Evolutionary conservation across 2,888 invertebrate species (phyloP), one percentile per base, ranked within the genome.

Genomic region (Papilio gigon): DNA sequence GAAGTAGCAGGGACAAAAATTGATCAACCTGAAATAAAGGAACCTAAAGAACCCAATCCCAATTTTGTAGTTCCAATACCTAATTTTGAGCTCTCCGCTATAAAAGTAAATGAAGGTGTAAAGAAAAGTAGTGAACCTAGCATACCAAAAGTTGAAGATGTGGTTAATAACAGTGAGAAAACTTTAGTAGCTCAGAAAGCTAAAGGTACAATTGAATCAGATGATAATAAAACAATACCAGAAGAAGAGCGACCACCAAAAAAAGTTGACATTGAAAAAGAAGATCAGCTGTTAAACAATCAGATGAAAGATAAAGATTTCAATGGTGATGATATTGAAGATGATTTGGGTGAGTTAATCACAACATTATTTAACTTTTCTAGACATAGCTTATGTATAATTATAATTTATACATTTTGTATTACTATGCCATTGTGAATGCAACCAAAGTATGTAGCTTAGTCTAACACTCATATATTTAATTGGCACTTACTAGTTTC

Each of bases 231-330:
- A 42, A 66, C 69, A 27, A n/a, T 68, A 20, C 42, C 65, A 25
- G 62, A 71, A 30, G 71, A 74, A 53, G 68, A 74, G 56, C 71
- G 62, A 20, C 73, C 72, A 11, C 61, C 70, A 0, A 67, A 73
- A 44, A 72, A 75, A 70, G 65, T 70, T 68, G 73, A 75, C 50
- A 59, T 71, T 37, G 70, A 73, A 67, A 70, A 73, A 70, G 70
- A 58, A 22, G 69, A 72, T 70, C 20, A 65, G 25, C 17, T 9
- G 69, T 68, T 61, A 71, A 75, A 70, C 69, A 74, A 33, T 33
- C 70, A 22, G 22, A 62, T 12, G 27, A 76, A 72, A 4, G 70
- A 68, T 25, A 82, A 81, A 70, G 75, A 75, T 11, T 35, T 75
- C 5, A 72, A 68, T 1, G 61, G 75, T 61, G 82, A 80, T 68